Base-by-base conservation (phyloP, 2,113 vertebrate genomes). In the Psittacula cyanocephala region DNA sequence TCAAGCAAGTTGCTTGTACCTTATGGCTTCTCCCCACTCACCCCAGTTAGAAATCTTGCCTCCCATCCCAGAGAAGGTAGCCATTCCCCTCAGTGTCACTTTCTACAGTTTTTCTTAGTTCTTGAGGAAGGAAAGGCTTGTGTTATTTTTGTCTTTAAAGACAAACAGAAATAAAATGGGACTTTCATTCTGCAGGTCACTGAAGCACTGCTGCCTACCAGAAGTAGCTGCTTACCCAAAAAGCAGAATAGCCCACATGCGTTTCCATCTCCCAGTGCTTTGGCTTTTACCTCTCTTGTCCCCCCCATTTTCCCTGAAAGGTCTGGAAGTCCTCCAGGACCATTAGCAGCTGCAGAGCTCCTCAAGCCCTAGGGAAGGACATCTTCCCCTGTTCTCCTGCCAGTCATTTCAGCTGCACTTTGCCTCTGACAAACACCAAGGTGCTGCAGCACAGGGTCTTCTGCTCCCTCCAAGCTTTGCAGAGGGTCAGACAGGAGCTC, bases 21-120 rank as follows among this genome's bases (percentile, higher is more conserved):
- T n/a, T 17, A 11, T 0, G 0, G 33, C 28, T 41, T 27, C 49
- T 55, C 31, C 14, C 17, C 13, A 47, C 22, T 28, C 1, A 2
- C 18, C 63, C 41, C 3, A 0, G 57, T 16, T 72, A 57, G 52
- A 87, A 83, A 52, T 69, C 41, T 37, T 35, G 14, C 60, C 22
- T 68, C 35, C 39, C 17, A 5, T 8, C 41, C 25, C 2, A 1
- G 17, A 76, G 17, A 9, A 71, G 11, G 13, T 41, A 70, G 44
- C 31, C 17, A 17, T 64, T 43, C 17, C 17, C 52, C 44, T 72
- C 11, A 0, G 23, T 19, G 27, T 18, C 35, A 2, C 1, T 68
- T 53, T 69, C 46, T 53, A 55, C 16, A 49, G 55, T 62, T 78
- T 60, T 43, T 33, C 9, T 33, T 25, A 22, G 19, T 8, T 57